phyloP scores from a whole-genome alignment of 2,888 invertebrate species.

The Diaperis boleti region DNA sequence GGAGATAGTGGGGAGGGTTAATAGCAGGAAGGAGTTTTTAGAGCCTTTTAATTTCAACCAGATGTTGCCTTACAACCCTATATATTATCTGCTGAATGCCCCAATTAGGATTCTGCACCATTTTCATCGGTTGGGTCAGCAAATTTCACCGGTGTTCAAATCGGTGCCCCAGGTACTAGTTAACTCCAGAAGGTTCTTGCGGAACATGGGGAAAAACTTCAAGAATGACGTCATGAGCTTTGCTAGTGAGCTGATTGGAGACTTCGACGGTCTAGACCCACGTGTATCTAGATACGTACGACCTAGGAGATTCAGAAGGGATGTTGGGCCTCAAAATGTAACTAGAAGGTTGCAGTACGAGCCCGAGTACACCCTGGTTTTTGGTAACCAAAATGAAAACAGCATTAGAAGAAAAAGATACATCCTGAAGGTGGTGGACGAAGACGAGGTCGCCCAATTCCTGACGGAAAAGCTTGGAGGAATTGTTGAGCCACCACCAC shows the following conservation, averaged over 20 bases:
- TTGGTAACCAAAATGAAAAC: conserved; percentile 14
- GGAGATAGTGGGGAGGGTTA: background rate
- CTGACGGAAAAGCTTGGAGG: conserved; percentile 56
- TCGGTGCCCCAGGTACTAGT: conserved; percentile 58
- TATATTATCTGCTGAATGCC: conserved; percentile 58
- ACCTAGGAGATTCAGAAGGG: conserved; percentile 45
- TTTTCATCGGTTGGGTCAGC: conserved; percentile 55
- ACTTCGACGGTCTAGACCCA: conserved; percentile 50
- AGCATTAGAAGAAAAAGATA: background rate
- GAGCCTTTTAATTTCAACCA: conserved; percentile 45
- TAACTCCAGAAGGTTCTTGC: conserved; percentile 58
- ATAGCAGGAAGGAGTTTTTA: conserved; percentile 21
- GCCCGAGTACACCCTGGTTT: conserved; percentile 45
- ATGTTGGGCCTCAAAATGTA: too few species aligned
- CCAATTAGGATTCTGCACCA: conserved; percentile 58
- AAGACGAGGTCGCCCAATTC: conserved; percentile 56
- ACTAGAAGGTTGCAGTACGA: conserved; percentile 40
- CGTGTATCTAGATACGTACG: conserved; percentile 28
- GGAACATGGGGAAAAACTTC: conserved; percentile 59
- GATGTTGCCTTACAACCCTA: conserved; percentile 55
- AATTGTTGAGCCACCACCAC: conserved; percentile 34
- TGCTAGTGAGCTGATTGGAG: conserved; percentile 58
- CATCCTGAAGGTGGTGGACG: conserved; percentile 50
- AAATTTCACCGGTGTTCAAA: conserved; percentile 56
- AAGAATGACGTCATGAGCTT: conserved; percentile 57